Percentiles rank a stretch among this genome's conserved stretches.
Conservation (phyloP, 2,888 invertebrate genomes). For the Celastrina argiolus region DNA sequence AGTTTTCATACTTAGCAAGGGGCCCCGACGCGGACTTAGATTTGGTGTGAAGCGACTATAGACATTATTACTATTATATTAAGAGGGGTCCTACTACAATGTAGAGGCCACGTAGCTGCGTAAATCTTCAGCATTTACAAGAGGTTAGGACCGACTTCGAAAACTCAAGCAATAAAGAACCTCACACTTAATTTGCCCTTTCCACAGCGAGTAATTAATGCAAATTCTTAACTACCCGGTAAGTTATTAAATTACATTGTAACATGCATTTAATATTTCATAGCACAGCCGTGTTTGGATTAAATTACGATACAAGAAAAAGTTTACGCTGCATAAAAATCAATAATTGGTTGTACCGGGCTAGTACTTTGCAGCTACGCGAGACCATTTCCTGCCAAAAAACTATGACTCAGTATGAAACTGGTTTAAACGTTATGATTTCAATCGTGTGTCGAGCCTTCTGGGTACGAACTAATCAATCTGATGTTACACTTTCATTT, state of each 20-base stretch:
- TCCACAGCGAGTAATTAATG: neutral
- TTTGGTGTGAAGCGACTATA: no score
- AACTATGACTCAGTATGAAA: no score
- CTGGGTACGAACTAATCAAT: no score
- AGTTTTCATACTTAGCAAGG: no score
- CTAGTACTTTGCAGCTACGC: no score
- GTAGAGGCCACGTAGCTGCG: neutral
- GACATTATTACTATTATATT: no score
- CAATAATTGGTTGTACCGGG: no score
- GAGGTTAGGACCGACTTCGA: neutral
- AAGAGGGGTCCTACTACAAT: neutral
- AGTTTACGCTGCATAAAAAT: neutral
- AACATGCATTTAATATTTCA: conserved; percentile 12
- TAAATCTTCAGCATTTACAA: neutral
- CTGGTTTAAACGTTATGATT: no score
- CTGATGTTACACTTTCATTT: no score
- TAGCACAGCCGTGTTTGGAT: neutral
- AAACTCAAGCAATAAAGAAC: neutral
- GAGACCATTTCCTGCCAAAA: no score
- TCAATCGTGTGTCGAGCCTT: no score
- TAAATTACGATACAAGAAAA: conserved; percentile 18
- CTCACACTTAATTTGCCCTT: neutral
- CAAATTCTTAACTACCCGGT: neutral
- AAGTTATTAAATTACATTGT: conserved; percentile 16
- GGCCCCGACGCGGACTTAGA: no score